phyloP scores from a whole-genome alignment of 37 sponge, comb jelly and placozoan species.

The Halichondria panicea region DNA sequence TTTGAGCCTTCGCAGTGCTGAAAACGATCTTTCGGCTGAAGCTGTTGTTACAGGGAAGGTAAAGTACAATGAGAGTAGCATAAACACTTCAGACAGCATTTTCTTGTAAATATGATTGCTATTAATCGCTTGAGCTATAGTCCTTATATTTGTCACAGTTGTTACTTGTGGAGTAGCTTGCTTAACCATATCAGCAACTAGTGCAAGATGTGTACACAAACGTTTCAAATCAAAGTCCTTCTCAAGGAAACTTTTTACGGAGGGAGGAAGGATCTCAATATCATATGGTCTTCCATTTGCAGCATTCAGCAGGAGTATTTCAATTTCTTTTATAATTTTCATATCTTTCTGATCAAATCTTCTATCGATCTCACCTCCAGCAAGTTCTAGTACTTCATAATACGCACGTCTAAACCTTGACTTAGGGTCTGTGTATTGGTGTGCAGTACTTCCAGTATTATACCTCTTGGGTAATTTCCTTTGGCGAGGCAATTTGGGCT shows the following conservation, averaged over 20 bases:
- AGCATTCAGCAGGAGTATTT: conserved; percentile 5
- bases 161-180: conserved; percentile 15
- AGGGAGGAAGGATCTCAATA: background rate
- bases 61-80: background rate
- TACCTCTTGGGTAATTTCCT: conserved; percentile 36
- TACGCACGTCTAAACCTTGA: conserved; percentile 39
- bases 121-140: conserved; percentile 3
- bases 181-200: conserved; percentile 17
- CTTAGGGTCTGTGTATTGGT: conserved; percentile 18
- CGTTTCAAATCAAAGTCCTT: conserved; percentile 5
- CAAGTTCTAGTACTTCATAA: conserved; percentile 32
- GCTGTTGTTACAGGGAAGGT: conserved; percentile 9
- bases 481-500: conserved; percentile 20
- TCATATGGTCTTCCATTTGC: background rate
- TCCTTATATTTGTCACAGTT: conserved; percentile 21
- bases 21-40: conserved; percentile 31
- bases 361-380: conserved; percentile 35
- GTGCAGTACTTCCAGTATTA: conserved; percentile 37
- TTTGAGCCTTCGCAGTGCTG: conserved; percentile 24
- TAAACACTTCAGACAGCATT: conserved; percentile 32
- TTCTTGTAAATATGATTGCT: conserved; percentile 17
- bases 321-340: conserved; percentile 1
- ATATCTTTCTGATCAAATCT: conserved; percentile 45
- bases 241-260: background rate
- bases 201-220: conserved; percentile 4